Conservation (phyloP, 2,888 invertebrate species). For the Aporophyla nigra region DNA sequence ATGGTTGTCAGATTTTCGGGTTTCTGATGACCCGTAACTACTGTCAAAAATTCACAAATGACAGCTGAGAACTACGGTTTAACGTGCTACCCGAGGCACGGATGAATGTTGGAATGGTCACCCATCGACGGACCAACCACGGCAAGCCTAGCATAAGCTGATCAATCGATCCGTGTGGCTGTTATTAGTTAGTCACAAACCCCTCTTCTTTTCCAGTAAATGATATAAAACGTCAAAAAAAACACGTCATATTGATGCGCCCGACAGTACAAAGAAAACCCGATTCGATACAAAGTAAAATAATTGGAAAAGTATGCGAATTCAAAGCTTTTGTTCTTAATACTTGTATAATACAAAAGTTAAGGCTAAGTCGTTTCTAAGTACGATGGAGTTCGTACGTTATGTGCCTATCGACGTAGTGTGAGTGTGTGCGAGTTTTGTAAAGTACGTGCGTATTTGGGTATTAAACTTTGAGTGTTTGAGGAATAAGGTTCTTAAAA, state of each 20-base stretch:
- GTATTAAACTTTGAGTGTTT: conserved; percentile 33
- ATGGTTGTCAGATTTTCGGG: too few species aligned
- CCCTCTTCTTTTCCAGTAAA: not conserved
- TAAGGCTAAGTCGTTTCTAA: conserved; percentile 59
- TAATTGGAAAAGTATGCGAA: conserved; percentile 64
- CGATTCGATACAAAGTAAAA: conserved; percentile 49
- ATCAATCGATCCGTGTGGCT: too few species aligned
- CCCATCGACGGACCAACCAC: too few species aligned
- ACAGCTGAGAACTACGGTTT: too few species aligned
- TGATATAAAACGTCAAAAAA: not conserved
- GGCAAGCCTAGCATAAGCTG: too few species aligned
- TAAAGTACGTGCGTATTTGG: conserved; percentile 24
- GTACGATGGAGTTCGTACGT: conserved; percentile 41
- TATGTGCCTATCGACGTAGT: not conserved
- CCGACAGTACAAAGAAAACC: conserved; percentile 31
- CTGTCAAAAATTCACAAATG: too few species aligned
- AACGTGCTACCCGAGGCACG: too few species aligned
- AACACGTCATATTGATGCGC: not conserved
- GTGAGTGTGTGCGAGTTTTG: conserved; percentile 20
- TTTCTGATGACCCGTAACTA: too few species aligned
- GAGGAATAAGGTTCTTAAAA: conserved; percentile 44
- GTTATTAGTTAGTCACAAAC: too few species aligned
- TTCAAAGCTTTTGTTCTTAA: conserved; percentile 60
- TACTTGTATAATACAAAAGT: conserved; percentile 59
- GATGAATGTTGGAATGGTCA: too few species aligned